phyloP scores from a whole-genome alignment of 2,113 vertebrate species.

The Polypterus bichir region DNA sequence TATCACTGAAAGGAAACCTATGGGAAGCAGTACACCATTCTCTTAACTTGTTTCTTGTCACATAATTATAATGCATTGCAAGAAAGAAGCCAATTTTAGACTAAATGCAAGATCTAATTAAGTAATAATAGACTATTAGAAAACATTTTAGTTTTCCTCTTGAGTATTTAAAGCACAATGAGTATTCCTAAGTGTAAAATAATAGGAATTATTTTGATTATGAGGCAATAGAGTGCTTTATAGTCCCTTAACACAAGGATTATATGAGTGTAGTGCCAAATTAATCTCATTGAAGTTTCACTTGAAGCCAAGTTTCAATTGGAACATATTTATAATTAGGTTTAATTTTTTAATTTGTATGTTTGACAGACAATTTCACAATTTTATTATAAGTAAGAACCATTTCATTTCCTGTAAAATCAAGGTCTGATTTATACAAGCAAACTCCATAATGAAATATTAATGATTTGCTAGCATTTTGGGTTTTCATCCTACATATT shows the following conservation, averaged over 20 bases:
- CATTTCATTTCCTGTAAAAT: too few species aligned
- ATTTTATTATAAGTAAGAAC: too few species aligned
- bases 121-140: slow-evolving; percentile 13
- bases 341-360: too few species aligned
- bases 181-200: slow-evolving; percentile 21
- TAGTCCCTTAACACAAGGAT: slow-evolving; percentile 6
- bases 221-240: slow-evolving; percentile 33
- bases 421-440: too few species aligned
- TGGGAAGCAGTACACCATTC: slow-evolving; percentile 45
- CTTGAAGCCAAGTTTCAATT: slow-evolving; percentile 33
- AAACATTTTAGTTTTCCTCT: slow-evolving; percentile 22
- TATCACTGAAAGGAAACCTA: slow-evolving; percentile 54
- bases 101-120: slow-evolving; percentile 15
- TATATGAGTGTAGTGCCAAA: slow-evolving; percentile 40
- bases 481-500: too few species aligned
- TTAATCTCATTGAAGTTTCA: slow-evolving; percentile 41
- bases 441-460: too few species aligned
- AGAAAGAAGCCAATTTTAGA: slow-evolving; percentile 17
- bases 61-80: slow-evolving; percentile 42
- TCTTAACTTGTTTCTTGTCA: slow-evolving; percentile 40
- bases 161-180: slow-evolving; percentile 15
- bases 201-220: slow-evolving; percentile 32
- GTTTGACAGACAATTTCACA: too few species aligned
- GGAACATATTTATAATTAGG: too few species aligned
- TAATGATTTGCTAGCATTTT: too few species aligned